Base-by-base conservation (phyloP, 2,888 invertebrate genomes). In the Callinectes sapidus region DNA sequence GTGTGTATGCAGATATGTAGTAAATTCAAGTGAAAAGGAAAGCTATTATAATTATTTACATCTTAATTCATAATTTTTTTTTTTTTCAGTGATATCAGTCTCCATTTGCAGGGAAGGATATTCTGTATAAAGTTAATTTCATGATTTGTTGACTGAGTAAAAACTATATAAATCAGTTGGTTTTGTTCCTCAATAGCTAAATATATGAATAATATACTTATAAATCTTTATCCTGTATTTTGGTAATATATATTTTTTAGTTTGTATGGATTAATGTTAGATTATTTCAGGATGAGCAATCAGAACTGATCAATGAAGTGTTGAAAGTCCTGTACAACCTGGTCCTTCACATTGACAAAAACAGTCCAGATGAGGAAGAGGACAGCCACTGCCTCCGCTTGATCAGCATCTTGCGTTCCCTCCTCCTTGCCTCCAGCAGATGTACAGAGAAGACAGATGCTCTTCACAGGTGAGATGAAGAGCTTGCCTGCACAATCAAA, bases 311-410 rank as follows among this genome's bases (percentile, higher is more conserved):
- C 92, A 95, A 95, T 93, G 96, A 96, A 95, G 96, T 96, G 13
- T 95, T 96, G 77, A 96, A 96, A 95, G 96, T 96, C 32, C 95
- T 96, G 88, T 96, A 96, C 95, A 96, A 96, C 95, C 95, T 96
- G 92, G 96, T 96, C 1, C 95, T 96, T 35, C 95, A 95, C 77
- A 95, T 95, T 28, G 96, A 96, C 92, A 95, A 95, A 94, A 95
- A 95, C 91, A 95, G 95, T 89, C 95, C 96, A 1, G 96, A 96
- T 93, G 96, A 97, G 95, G 97, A 97, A 94, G 97, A 98, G 94
- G 97, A 97, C 95, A 97, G 97, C 0, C 97, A 97, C 95, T 97
- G 97, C 95, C 96, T 97, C 95, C 97, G 97, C 94, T 95, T 99
- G 92, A 97, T 98, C 94, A 96, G 97, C 14, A 97, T 98, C 92